A percentile compares a stretch with the other conserved stretches of the same genome.
phyloP scores from a whole-genome alignment of 35 echinoderm and acorn worm genomes.

The Holothuria glaberrima region DNA sequence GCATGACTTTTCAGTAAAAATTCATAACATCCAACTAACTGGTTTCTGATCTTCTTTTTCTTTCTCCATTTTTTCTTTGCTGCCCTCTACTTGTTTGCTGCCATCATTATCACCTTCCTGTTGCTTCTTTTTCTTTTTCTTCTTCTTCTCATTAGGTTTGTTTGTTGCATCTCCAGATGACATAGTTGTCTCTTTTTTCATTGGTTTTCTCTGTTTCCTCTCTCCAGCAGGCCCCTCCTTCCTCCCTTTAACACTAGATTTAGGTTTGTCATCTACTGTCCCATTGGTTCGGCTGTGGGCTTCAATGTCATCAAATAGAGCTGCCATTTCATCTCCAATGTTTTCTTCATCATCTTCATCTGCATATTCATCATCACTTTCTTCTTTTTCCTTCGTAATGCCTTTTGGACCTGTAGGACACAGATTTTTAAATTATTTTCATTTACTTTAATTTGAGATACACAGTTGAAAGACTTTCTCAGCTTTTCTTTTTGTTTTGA shows the following conservation, averaged over 20 bases:
- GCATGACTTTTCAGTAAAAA: background rate
- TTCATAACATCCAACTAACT: background rate
- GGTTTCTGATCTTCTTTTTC: background rate
- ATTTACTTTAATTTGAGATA: too few species aligned
- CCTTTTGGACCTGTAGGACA: too few species aligned
- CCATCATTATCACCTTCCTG: background rate
- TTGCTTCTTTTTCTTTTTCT: conserved; percentile 21
- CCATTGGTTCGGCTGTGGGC: background rate
- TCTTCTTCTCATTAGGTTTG: background rate
- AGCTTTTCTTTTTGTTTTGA: too few species aligned
- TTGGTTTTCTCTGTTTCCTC: background rate
- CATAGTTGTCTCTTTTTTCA: background rate
- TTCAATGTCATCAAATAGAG: background rate
- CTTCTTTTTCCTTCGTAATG: background rate
- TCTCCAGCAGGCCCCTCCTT: background rate
- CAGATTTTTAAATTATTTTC: too few species aligned
- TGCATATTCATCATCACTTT: conserved; percentile 2
- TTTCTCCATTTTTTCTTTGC: background rate
- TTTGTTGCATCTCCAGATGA: background rate
- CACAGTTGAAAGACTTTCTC: too few species aligned
- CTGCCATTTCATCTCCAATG: conserved; percentile 8
- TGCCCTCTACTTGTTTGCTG: background rate
- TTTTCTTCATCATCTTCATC: background rate
- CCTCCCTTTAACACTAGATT: background rate
- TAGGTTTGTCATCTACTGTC: background rate